These are phyloP conservation scores for Todiramphus chloris DNA, from an alignment of 2,113 vertebrate genomes.

Conservation along the genomic window DNA sequence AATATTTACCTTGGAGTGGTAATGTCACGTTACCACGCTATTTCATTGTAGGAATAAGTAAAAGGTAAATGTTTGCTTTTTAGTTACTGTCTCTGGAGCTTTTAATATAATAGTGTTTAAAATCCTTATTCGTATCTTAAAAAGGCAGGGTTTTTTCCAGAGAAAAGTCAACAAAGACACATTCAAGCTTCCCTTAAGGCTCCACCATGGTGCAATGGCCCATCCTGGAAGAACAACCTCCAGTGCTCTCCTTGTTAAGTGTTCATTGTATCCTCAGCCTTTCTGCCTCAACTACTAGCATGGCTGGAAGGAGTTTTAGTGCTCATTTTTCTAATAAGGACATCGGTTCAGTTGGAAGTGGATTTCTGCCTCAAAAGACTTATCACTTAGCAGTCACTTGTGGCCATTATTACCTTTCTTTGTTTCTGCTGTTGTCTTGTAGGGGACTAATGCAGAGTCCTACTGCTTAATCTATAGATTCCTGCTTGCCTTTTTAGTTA, in stretches of 20 bases:
- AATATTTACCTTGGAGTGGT: constrained; percentile 50
- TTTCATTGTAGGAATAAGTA: constrained; percentile 52
- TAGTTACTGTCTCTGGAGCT: constrained; percentile 15
- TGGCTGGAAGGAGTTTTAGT: background rate
- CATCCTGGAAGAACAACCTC: background rate
- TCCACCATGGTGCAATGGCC: background rate
- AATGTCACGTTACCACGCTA: constrained; percentile 22
- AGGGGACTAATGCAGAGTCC: background rate
- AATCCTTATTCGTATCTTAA: background rate
- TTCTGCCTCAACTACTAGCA: background rate
- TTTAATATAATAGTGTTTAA: constrained; percentile 35
- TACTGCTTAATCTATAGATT: background rate
- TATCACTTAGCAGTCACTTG: background rate
- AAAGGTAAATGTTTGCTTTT: constrained; percentile 48
- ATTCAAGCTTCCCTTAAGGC: background rate
- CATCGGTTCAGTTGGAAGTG: background rate
- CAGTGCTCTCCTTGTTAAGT: background rate
- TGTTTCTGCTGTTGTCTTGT: background rate
- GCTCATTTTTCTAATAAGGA: background rate
- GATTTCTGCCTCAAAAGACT: background rate
- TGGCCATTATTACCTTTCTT: background rate
- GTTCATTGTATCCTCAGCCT: background rate
- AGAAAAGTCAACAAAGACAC: background rate
- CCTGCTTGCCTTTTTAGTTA: background rate
- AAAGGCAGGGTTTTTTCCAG: background rate